phyloP scores from a whole-genome alignment of 2,797 vertebrate genomes.

The Notamacropus eugenii region DNA sequence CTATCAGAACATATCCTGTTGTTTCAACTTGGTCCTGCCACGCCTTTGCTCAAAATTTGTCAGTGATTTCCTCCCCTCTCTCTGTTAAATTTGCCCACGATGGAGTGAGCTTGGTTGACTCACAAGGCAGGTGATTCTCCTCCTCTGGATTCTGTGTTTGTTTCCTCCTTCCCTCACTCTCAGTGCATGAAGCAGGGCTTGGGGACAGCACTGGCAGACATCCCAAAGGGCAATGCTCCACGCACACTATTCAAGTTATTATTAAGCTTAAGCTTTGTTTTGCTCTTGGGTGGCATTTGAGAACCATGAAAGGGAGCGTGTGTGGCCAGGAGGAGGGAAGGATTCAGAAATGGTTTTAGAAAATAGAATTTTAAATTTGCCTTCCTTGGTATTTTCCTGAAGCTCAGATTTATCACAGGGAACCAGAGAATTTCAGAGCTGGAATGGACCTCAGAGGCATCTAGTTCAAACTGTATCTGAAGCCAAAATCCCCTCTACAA shows the following conservation, averaged over 20 bases:
- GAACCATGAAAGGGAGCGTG: conserved; percentile 61
- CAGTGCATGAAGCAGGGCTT: conserved; percentile 64
- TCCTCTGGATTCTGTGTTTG: conserved; percentile 16
- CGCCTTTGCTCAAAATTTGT: background rate
- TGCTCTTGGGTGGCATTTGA: conserved; percentile 73
- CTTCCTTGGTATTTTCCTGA: conserved; percentile 27
- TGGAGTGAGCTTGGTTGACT: background rate
- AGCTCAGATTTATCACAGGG: background rate
- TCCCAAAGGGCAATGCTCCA: conserved; percentile 74
- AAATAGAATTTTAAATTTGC: conserved; percentile 46
- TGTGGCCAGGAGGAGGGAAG: conserved; percentile 31
- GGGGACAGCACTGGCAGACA: conserved; percentile 72
- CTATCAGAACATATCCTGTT: background rate
- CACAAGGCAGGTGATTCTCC: conserved; percentile 64
- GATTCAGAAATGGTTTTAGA: conserved; percentile 38
- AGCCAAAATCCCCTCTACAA: background rate
- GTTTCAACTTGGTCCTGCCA: background rate
- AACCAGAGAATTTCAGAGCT: background rate
- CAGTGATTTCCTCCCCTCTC: background rate
- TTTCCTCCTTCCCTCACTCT: conserved; percentile 54
- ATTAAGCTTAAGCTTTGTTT: conserved; percentile 39
- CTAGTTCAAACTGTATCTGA: background rate
- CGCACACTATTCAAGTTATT: conserved; percentile 58
- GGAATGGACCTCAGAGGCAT: background rate
- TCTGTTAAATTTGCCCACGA: background rate